Percentiles rank a stretch among this genome's conserved stretches.
phyloP scores from a whole-genome alignment of 1,140 invertebrate species.

The Physella acuta region DNA sequence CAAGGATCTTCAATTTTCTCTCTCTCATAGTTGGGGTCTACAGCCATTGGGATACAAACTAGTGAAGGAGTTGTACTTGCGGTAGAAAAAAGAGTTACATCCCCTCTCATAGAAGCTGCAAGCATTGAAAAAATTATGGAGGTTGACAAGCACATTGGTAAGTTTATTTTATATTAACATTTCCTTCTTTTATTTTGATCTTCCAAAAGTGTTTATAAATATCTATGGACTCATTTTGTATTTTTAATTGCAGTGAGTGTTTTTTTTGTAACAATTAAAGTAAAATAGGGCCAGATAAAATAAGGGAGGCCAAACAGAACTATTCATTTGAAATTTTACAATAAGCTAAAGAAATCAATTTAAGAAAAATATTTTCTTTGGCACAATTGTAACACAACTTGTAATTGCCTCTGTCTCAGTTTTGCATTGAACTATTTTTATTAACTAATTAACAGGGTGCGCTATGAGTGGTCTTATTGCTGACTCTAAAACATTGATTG shows the following conservation, averaged over 20 bases:
- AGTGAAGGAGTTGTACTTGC: conserved; percentile 92
- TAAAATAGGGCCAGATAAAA: no score
- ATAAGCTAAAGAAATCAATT: neutral
- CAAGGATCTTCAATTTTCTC: conserved; percentile 15
- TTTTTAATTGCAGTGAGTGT: no score
- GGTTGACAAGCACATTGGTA: conserved; percentile 93
- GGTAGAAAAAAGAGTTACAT: conserved; percentile 97
- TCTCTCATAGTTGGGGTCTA: conserved; percentile 79
- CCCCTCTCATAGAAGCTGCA: conserved; percentile 90
- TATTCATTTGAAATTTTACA: neutral
- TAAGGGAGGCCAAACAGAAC: no score
- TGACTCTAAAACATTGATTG: conserved; percentile 92
- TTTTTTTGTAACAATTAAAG: no score
- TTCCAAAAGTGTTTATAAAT: no score
- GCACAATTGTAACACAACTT: neutral
- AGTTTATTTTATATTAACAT: no score
- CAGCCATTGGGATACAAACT: conserved; percentile 96
- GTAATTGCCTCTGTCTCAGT: neutral
- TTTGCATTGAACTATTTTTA: no score
- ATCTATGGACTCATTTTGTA: no score
- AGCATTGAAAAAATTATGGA: conserved; percentile 95
- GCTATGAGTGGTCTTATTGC: conserved; percentile 98
- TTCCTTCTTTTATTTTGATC: no score
- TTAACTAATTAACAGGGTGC: conserved; percentile 69
- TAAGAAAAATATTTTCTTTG: neutral